These are phyloP conservation scores for Dynastes tityus DNA, from an alignment of 2,888 invertebrate species.

Conservation along the genomic window DNA sequence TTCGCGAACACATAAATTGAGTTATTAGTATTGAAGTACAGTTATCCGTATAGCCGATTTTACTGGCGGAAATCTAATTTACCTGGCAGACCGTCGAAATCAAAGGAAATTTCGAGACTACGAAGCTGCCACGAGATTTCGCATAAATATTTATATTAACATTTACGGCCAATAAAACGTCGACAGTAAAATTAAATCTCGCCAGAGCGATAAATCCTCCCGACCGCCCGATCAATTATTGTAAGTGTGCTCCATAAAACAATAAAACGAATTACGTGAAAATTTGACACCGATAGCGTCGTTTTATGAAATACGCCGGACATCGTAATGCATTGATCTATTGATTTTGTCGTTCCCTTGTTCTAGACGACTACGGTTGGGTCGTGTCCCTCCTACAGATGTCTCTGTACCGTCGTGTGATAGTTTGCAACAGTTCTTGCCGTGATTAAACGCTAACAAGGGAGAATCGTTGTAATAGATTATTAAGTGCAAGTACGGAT, in stretches of 20 bases:
- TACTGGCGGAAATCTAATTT: constrained; percentile 34
- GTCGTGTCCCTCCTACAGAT: background rate
- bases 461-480: background rate
- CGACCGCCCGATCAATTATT: constrained; percentile 32
- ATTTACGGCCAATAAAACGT: constrained; percentile 38
- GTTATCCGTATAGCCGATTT: constrained; percentile 9
- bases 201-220: constrained; percentile 22
- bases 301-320: constrained; percentile 18
- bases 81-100: constrained; percentile 4
- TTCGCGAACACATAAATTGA: constrained; percentile 17
- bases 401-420: background rate
- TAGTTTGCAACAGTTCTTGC: background rate
- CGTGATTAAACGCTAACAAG: background rate
- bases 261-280: constrained; percentile 47
- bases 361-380: background rate
- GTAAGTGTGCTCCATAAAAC: constrained; percentile 40
- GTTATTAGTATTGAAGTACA: background rate
- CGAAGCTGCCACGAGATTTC: background rate
- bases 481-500: background rate
- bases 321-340: constrained; percentile 27
- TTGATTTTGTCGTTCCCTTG: constrained; percentile 32
- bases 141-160: constrained; percentile 43
- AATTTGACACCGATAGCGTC: constrained; percentile 28
- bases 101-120: background rate
- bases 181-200: constrained; percentile 37